These are phyloP conservation scores for Spilarctia lutea DNA, from an alignment of 2,888 invertebrate species.

Conservation along the genomic window DNA sequence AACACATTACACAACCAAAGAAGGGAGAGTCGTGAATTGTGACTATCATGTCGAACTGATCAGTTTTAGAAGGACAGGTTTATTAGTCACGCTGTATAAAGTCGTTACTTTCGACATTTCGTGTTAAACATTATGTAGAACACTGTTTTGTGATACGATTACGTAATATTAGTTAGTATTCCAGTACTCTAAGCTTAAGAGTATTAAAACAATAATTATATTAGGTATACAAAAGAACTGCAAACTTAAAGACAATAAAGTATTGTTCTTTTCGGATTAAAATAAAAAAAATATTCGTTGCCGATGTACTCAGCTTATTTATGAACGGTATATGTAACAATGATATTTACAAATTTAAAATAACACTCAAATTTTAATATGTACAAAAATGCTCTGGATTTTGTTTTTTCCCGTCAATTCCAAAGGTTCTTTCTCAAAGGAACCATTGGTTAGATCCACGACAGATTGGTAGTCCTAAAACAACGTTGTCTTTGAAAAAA, in stretches of 20 bases:
- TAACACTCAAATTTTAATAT: background rate
- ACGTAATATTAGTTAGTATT: background rate
- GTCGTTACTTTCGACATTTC: constrained; percentile 43
- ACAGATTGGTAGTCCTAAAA: background rate
- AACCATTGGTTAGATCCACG: too few species aligned
- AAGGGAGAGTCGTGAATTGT: constrained; percentile 39
- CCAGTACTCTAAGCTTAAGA: background rate
- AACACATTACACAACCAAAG: constrained; percentile 36
- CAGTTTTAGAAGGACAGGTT: constrained; percentile 50
- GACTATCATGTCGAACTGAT: constrained; percentile 35
- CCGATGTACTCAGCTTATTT: background rate
- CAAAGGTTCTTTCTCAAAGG: too few species aligned
- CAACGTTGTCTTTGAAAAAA: background rate
- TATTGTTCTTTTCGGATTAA: background rate
- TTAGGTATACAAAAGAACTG: background rate
- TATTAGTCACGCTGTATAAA: constrained; percentile 54
- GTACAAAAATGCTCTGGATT: background rate
- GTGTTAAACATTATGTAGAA: constrained; percentile 24
- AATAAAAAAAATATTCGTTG: background rate
- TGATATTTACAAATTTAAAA: too few species aligned
- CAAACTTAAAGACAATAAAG: background rate
- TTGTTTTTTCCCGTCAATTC: background rate
- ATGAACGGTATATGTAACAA: background rate
- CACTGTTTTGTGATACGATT: constrained; percentile 6
- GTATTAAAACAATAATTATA: background rate